Evolutionary conservation across 2,888 invertebrate species (phyloP).

Genomic region (Meghimatium bilineatum): DNA sequence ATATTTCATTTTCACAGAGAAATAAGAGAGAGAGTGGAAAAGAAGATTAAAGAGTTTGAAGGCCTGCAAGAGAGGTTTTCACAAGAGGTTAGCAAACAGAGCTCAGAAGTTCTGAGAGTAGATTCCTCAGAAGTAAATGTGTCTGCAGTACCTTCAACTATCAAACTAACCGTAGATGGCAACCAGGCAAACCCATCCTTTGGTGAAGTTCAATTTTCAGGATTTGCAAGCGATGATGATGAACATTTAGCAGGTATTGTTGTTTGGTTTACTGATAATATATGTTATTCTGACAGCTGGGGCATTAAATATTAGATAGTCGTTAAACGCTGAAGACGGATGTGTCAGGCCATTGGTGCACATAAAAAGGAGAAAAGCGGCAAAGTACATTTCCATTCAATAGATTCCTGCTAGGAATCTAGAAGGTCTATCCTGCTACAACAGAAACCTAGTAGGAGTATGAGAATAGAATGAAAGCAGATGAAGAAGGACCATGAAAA

Average conservation of each 20-base stretch:
- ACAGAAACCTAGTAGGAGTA: too few relatives aligned
- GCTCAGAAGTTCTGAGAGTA: conserved; percentile 1
- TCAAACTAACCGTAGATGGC: conserved; percentile 41
- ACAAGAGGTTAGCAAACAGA: conserved; percentile 26
- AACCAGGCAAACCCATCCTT: conserved; percentile 7
- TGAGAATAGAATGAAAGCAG: too few relatives aligned
- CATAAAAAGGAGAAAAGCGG: too few relatives aligned
- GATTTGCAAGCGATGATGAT: conserved; percentile 24
- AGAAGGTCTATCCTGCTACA: too few relatives aligned
- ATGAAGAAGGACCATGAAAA: too few relatives aligned
- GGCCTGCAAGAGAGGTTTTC: conserved; percentile 48
- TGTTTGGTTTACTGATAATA: neutral
- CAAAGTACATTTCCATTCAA: too few relatives aligned
- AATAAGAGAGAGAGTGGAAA: conserved; percentile 49
- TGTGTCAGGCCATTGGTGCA: too few relatives aligned
- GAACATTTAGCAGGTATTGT: conserved; percentile 23
- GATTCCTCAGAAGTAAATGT: neutral
- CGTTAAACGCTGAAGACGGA: too few relatives aligned
- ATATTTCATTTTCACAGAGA: conserved; percentile 37
- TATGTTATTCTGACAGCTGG: neutral
- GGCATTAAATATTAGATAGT: too few relatives aligned
- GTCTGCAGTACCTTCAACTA: conserved; percentile 18
- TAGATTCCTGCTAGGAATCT: too few relatives aligned
- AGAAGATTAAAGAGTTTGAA: conserved; percentile 49
- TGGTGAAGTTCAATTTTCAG: neutral